Base-by-base conservation (phyloP, 1,140 invertebrate genomes). In the Diabrotica virgifera region DNA sequence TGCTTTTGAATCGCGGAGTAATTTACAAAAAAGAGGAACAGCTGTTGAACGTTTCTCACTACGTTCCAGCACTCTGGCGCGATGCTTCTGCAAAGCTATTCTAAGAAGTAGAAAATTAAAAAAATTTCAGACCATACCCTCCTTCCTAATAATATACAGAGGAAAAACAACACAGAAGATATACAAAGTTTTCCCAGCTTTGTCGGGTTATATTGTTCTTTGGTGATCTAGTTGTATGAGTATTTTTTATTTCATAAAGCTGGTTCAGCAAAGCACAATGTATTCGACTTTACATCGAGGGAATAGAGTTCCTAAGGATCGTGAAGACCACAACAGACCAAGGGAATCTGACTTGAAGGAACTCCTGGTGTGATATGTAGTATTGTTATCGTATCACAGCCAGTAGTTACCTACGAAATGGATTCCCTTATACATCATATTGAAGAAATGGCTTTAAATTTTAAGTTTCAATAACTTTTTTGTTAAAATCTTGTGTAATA, bases 151-250 rank as follows among this genome's bases (percentile, higher is more conserved):
- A 24, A 24, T 24, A 24, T 2, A 24, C 24, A 24, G 24, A 4
- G 4, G 4, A 2, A 24, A 24, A 24, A 24, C 24, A 24, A 24
- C 24, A 24, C 24, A 24, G 24, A 24, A 24, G 24, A 24, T 46
- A 10, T 5, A 46, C 40, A 8, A 46, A 46, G 40, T n/a, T 46
- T 46, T 46, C 40, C 40, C 40, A 46, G 40, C 40, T 57, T 66
- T 62, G 76, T 77, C 74, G 75, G 71, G 71, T 24, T 75, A 74
- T 78, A 78, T 78, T 78, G 75, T 78, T 78, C 77, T 78, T 78
- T 78, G 77, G 77, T 78, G 77, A 78, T 76, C 77, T 78, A 78
- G 77, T 76, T 78, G 77, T 78, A 78, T 78, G 77, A 77, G 74
- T 78, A 64, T 73, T 71, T 69, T 69, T 62, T 69, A 74, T 71